Percentiles rank a stretch among this genome's conserved stretches.
Evolutionary conservation across 2,113 vertebrate genomes (phyloP).

Genomic region (Helogale parvula): DNA sequence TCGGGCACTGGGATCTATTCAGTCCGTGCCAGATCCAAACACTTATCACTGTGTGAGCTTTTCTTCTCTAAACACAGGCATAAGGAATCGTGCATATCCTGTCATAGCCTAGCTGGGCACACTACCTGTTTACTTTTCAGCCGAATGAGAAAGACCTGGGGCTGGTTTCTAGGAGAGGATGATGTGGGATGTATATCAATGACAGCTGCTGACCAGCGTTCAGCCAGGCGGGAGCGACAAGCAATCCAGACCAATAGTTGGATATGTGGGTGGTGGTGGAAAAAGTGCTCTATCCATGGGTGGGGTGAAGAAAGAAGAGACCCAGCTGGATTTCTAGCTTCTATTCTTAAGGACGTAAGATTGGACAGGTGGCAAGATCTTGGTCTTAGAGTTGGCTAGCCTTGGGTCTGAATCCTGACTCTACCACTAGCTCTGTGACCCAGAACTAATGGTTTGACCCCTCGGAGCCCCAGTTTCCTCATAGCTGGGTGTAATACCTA

Average conservation of each 20-base stretch:
- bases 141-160: constrained; percentile 5
- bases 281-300: not conserved
- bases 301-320: not conserved
- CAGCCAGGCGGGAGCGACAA: not conserved
- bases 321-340: not conserved
- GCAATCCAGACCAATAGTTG: not conserved
- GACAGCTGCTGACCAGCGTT: constrained; percentile 40
- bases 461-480: not conserved
- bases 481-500: not conserved
- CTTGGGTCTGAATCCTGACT: not conserved
- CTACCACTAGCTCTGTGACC: not conserved
- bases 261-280: not conserved
- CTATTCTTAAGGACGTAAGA: not conserved
- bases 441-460: not conserved
- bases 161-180: not conserved
- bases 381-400: not conserved
- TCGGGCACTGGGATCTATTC: constrained; percentile 40
- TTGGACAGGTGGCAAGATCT: not conserved
- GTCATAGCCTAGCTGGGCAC: not conserved
- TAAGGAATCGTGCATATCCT: constrained; percentile 4
- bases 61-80: constrained; percentile 55
- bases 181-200: not conserved
- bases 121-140: constrained; percentile 7
- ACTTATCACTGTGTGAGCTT: not conserved
- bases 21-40: not conserved